Evolutionary conservation across 2,797 vertebrate species (phyloP).

Genomic region (Bradypodion pumilum): DNA sequence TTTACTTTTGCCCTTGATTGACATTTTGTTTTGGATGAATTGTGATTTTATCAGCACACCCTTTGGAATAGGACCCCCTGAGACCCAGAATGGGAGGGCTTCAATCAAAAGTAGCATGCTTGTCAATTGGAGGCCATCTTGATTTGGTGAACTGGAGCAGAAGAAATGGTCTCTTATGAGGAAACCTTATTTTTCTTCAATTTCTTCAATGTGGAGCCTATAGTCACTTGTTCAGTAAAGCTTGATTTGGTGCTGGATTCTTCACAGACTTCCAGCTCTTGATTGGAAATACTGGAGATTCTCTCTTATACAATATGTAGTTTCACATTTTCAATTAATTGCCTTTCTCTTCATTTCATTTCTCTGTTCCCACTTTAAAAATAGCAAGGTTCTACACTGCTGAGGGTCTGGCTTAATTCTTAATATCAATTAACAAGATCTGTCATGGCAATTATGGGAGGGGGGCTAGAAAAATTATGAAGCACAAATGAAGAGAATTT

Average conservation of each 20-base stretch:
- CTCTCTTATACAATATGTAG: neutral
- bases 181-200: too few relatives aligned
- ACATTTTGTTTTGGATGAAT: conserved; percentile 5
- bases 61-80: neutral
- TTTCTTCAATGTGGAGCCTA: neutral
- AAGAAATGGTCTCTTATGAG: neutral
- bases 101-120: neutral
- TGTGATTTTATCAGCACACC: neutral
- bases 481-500: neutral
- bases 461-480: neutral
- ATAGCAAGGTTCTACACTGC: neutral
- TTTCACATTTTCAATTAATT: neutral
- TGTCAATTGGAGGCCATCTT: neutral
- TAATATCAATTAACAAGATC: neutral
- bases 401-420: neutral
- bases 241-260: neutral
- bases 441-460: neutral
- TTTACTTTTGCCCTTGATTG: neutral
- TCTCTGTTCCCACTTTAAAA: neutral
- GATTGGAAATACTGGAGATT: neutral
- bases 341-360: neutral
- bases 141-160: neutral
- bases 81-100: conserved; percentile 1
- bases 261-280: neutral
- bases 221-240: neutral